Conservation (phyloP, 2,888 invertebrate species). For the Phortica okadai region DNA sequence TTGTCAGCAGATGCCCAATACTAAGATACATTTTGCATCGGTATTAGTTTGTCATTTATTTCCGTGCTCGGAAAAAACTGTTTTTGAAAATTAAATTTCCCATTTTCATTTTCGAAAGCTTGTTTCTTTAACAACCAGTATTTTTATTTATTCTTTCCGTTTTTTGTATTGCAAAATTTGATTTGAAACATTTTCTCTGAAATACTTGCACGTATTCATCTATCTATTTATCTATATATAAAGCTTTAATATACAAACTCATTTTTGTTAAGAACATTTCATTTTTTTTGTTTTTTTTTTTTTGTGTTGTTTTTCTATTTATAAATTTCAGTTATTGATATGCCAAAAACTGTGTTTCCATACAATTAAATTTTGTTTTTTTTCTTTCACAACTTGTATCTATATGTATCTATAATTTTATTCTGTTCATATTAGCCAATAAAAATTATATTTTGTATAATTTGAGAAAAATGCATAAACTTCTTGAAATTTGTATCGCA, state of each 20-base stretch:
- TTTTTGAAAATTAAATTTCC: constrained; percentile 48
- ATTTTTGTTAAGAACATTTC: constrained; percentile 43
- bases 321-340: constrained; percentile 72
- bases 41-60: constrained; percentile 11
- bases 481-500: too few relatives aligned
- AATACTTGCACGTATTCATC: too few relatives aligned
- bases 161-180: constrained; percentile 36
- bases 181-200: too few relatives aligned
- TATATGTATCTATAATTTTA: constrained; percentile 16
- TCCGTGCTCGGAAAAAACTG: too few relatives aligned
- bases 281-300: constrained; percentile 43
- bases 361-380: constrained; percentile 26
- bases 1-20: too few relatives aligned
- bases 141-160: constrained; percentile 41
- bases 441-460: too few relatives aligned
- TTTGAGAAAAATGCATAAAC: too few relatives aligned
- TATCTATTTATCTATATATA: too few relatives aligned
- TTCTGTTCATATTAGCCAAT: not conserved
- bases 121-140: constrained; percentile 35
- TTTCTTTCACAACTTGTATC: constrained; percentile 21
- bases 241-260: constrained; percentile 19
- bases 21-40: not conserved
- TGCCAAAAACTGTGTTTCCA: constrained; percentile 57
- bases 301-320: constrained; percentile 57
- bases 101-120: constrained; percentile 44